A percentile compares a stretch with the other conserved stretches of the same genome.
Conservation (phyloP, 30 jellyfish, hydroid and myxozoan species). For the Hydractinia echinata region DNA sequence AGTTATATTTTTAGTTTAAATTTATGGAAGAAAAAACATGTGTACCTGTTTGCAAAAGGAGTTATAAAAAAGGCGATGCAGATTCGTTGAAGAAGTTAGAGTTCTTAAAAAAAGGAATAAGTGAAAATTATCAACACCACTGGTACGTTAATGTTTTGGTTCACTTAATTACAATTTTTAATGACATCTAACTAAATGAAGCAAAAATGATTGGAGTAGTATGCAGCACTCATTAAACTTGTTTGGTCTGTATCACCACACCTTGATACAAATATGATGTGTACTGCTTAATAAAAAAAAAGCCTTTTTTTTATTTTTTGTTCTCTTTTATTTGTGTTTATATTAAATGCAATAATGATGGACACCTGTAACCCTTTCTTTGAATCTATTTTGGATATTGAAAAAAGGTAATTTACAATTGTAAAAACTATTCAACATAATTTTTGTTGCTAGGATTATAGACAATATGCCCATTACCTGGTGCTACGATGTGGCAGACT, state of each 20-base stretch:
- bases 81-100: slow-evolving; percentile 54
- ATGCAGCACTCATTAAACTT: no score
- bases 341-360: background rate
- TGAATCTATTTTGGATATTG: background rate
- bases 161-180: background rate
- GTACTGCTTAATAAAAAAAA: no score
- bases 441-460: slow-evolving; percentile 58
- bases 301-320: no score
- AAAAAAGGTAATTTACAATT: background rate
- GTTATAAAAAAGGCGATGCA: slow-evolving; percentile 38
- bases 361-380: background rate
- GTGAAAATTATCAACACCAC: slow-evolving; percentile 81
- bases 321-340: no score
- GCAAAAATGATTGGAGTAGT: no score
- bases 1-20: slow-evolving; percentile 30
- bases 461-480: slow-evolving; percentile 96
- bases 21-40: slow-evolving; percentile 51
- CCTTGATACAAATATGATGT: no score
- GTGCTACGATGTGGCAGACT: slow-evolving; percentile 96
- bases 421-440: background rate
- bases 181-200: background rate
- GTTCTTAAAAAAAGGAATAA: slow-evolving; percentile 68
- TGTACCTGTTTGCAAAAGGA: slow-evolving; percentile 54
- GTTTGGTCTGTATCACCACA: no score
- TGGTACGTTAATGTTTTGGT: slow-evolving; percentile 51